Percentiles rank a stretch among this genome's conserved stretches.
Conservation (phyloP, 2,888 invertebrate genomes). For the Cephus nigrinus region DNA sequence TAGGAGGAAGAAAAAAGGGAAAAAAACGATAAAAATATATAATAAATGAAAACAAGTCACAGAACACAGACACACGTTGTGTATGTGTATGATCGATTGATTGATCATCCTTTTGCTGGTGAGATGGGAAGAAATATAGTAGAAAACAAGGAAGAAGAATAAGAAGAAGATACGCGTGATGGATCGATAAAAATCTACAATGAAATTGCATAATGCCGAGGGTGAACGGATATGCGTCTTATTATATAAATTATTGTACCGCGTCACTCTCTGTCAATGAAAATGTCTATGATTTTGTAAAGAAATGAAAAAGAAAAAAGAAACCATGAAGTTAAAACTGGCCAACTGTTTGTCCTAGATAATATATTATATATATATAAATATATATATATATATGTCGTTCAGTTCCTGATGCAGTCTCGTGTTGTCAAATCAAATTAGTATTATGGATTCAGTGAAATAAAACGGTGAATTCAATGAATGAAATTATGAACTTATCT, state of each 20-base stretch:
- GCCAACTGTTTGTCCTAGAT: slow-evolving; percentile 51
- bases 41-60: not conserved
- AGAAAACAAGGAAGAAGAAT: slow-evolving; percentile 16
- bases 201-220: slow-evolving; percentile 15
- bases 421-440: slow-evolving; percentile 62
- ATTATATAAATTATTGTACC: slow-evolving; percentile 39
- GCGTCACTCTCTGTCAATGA: slow-evolving; percentile 37
- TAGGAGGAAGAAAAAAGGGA: slow-evolving; percentile 2
- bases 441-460: slow-evolving; percentile 41
- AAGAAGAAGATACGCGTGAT: slow-evolving; percentile 15
- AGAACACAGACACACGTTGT: slow-evolving; percentile 8
- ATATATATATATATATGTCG: slow-evolving; percentile 48
- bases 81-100: slow-evolving; percentile 21
- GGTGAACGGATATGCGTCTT: slow-evolving; percentile 27
- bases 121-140: slow-evolving; percentile 11
- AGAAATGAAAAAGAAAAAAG: slow-evolving; percentile 21
- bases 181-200: slow-evolving; percentile 9
- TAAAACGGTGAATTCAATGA: slow-evolving; percentile 20
- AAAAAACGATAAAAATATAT: not conserved
- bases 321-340: slow-evolving; percentile 36
- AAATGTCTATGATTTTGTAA: slow-evolving; percentile 44
- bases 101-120: slow-evolving; percentile 12
- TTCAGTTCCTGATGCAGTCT: slow-evolving; percentile 61
- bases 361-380: slow-evolving; percentile 47
- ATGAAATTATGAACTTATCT: slow-evolving; percentile 22